Evolutionary conservation across 1,140 invertebrate species (phyloP), one percentile per base, ranked within the genome.

Genomic region (Drosophila asahinai): DNA sequence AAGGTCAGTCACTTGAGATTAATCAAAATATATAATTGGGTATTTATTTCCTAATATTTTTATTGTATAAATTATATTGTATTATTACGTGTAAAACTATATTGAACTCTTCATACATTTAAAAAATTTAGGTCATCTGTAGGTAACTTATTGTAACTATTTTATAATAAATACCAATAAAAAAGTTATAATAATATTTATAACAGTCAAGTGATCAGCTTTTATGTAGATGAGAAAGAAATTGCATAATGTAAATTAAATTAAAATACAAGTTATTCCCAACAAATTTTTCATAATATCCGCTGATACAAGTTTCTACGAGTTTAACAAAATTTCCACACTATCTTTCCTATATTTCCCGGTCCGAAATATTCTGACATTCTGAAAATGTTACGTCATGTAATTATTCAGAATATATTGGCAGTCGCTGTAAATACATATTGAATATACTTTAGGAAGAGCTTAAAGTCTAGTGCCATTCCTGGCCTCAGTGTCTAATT

Each of bases 401-500:
- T 8, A 38, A 22, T 38, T 22, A 22, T 22, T 45, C 1, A 36
- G 12, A 30, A 64, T 19, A n/a, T 22, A 36, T 64, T 42, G 8
- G 12, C 25, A 58, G 15, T 64, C 14, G 27, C 22, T 22, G 3
- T 22, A 14, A 19, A 38, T 36, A 36, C 9, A 36, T 36, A 36
- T 36, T 11, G 2, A 9, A n/a, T 25, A 12, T 22, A 51, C 15
- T 33, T 25, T 17, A 12, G 5, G 27, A 7, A 7, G 14, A 25
- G 30, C 48, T 52, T 17, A 22, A 25, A n/a, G 47, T 25, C 48
- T 30, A 5, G 11, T 15, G 33, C 15, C 9, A 12, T 48, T 42
- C 57, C 58, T 14, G 27, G 22, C 3, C 22, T 25, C 59, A 49
- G 52, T 55, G 48, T 60, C 47, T 48, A 33, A 15, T 59, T 71